phyloP scores from a whole-genome alignment of 2,797 vertebrate species.

The Pachyuromys duprasi region DNA sequence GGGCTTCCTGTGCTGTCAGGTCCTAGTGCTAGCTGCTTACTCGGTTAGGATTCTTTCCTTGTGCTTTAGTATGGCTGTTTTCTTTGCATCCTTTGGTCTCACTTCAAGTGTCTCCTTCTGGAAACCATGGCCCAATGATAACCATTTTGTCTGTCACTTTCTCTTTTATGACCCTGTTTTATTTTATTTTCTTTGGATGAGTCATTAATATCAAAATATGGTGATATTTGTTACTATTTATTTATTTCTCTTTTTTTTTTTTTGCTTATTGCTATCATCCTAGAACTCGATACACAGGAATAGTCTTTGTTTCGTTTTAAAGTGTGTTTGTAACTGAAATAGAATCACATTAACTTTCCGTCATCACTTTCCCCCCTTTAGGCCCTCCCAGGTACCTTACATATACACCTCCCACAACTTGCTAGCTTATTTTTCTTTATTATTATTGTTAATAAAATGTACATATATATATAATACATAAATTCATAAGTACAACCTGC shows the following conservation, averaged over 20 bases:
- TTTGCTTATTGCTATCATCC: neutral
- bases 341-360: neutral
- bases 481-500: neutral
- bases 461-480: neutral
- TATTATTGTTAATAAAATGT: neutral
- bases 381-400: neutral
- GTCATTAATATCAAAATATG: slow-evolving; percentile 29
- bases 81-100: slow-evolving; percentile 27
- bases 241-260: neutral
- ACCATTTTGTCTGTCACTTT: neutral
- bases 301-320: neutral
- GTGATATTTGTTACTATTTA: neutral
- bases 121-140: slow-evolving; percentile 3
- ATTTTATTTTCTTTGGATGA: slow-evolving; percentile 43
- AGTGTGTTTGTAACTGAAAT: neutral
- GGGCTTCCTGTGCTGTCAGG: neutral
- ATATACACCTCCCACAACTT: neutral
- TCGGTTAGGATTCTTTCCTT: neutral
- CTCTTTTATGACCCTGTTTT: neutral
- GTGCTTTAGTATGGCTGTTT: slow-evolving; percentile 2
- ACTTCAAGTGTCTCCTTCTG: slow-evolving; percentile 28
- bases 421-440: neutral
- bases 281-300: neutral
- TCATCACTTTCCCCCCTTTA: neutral
- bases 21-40: neutral